Evolutionary conservation across 2,797 vertebrate genomes (phyloP), one percentile per base, ranked within the genome.

Genomic region (Anguilla pacifica): DNA sequence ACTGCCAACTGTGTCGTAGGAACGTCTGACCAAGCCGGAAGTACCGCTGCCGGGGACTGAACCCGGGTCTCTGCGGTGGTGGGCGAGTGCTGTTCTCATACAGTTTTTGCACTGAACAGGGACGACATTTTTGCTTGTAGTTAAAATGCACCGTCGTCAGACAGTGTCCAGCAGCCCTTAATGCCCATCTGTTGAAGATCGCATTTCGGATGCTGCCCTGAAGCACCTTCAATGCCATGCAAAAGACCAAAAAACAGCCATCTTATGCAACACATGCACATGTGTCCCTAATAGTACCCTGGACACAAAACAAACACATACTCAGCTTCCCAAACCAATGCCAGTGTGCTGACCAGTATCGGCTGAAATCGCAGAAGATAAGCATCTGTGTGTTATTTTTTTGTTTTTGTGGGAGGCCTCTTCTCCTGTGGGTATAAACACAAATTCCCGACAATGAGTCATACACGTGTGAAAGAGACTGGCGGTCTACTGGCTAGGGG

Each of bases 371-470:
- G 19, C 74, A 79, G 39, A 22, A 19, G 4, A 39, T 25, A 25
- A 10, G 77, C 6, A 25, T 35, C 92, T 93, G 92, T 88, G 91
- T 94, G 92, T 92, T 88, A 91, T 94, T 94, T 94, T 95, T 94
- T 93, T 92, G 89, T 86, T 74, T 95, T 94, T 93, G 92, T 91
- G 90, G 91, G 17, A 25, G 92, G 90, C 53, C 92, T 93, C 95
- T 96, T 96, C 95, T 96, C 35, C 92, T 93, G 92, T 88, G 90
- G 89, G 88, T 87, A 49, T 89, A 92, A 94, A 92, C 94, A 93
- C 92, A 94, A 93, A 92, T 91, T 93, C 86, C 92, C 92, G 94
- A 93, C 94, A 91, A 43, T 95, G 94, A 96, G 92, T 95, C 95
- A 95, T 90, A 91, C 90, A 19, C 91, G 91, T 91, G 92, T 81